Evolutionary conservation across 2,888 invertebrate genomes (phyloP).

Genomic region (Vanessa cardui): DNA sequence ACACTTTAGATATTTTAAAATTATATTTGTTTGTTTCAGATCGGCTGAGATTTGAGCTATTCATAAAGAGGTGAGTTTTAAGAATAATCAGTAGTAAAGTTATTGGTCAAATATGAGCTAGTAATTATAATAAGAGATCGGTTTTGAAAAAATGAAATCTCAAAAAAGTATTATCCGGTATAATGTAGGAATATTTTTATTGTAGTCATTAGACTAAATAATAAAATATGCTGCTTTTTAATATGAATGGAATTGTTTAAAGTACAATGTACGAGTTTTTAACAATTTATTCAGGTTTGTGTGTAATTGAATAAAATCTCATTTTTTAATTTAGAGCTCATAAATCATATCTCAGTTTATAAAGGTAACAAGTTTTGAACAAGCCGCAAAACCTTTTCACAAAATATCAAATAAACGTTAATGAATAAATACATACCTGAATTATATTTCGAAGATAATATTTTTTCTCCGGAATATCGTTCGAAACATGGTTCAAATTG

Average conservation of each 20-base stretch:
- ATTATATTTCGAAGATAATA: not conserved
- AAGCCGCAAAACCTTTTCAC: not conserved
- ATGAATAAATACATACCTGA: not conserved
- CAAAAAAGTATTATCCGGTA: too few species aligned
- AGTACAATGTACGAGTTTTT: too few species aligned
- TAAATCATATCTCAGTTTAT: too few species aligned
- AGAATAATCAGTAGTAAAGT: not conserved
- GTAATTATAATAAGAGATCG: not conserved
- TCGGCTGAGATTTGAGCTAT: slow-evolving; percentile 15
- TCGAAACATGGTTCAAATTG: slow-evolving; percentile 46
- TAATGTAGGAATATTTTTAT: too few species aligned
- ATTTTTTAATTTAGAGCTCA: too few species aligned
- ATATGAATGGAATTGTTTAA: too few species aligned
- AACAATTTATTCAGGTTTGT: too few species aligned
- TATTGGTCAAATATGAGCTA: not conserved
- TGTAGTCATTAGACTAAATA: too few species aligned
- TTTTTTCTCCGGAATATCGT: slow-evolving; percentile 14
- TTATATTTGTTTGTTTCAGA: slow-evolving; percentile 15
- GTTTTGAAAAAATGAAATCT: too few species aligned
- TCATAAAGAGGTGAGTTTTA: slow-evolving; percentile 17
- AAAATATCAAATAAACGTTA: not conserved
- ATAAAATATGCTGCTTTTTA: too few species aligned
- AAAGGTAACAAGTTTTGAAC: not conserved
- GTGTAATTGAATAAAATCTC: too few species aligned
- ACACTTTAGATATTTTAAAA: not conserved